These are phyloP conservation scores for Dexiosoma caninum DNA, from an alignment of 2,888 invertebrate species.

Conservation along the genomic window DNA sequence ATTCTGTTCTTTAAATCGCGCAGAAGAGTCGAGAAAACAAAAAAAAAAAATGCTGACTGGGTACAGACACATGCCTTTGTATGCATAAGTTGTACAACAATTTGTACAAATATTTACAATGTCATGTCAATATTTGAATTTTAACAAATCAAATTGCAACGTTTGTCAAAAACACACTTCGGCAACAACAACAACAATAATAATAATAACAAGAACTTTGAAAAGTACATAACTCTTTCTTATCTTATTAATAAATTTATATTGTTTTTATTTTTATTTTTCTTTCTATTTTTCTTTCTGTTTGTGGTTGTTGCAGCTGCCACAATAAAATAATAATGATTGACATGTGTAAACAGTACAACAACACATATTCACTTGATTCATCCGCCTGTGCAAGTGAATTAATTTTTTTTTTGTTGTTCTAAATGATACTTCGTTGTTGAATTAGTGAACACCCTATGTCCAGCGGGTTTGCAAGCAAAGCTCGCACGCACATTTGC, in stretches of 20 bases:
- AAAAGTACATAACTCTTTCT: conserved; percentile 3
- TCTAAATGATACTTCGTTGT: neutral
- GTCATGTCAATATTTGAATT: conserved; percentile 61
- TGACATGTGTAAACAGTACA: conserved; percentile 50
- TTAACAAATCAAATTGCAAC: conserved; percentile 62
- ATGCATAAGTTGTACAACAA: conserved; percentile 4
- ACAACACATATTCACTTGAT: conserved; percentile 30
- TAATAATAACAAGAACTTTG: neutral
- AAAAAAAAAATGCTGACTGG: no score
- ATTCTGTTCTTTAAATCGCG: no score
- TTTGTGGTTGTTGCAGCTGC: conserved; percentile 18
- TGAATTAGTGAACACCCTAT: neutral
- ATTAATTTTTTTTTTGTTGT: neutral
- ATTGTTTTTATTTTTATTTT: no score
- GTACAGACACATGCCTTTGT: no score
- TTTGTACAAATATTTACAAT: conserved; percentile 50
- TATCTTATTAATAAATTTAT: neutral
- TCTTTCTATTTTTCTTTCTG: neutral
- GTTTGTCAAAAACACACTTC: conserved; percentile 59
- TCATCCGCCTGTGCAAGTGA: conserved; percentile 8
- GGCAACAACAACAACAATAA: conserved; percentile 32
- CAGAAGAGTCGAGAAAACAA: no score
- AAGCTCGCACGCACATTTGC: no score
- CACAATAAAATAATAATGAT: conserved; percentile 51
- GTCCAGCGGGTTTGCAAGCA: neutral